Percentiles rank a stretch among this genome's conserved stretches.
Conservation (phyloP, 2,888 invertebrate species). For the Apomyelois bistriatella region DNA sequence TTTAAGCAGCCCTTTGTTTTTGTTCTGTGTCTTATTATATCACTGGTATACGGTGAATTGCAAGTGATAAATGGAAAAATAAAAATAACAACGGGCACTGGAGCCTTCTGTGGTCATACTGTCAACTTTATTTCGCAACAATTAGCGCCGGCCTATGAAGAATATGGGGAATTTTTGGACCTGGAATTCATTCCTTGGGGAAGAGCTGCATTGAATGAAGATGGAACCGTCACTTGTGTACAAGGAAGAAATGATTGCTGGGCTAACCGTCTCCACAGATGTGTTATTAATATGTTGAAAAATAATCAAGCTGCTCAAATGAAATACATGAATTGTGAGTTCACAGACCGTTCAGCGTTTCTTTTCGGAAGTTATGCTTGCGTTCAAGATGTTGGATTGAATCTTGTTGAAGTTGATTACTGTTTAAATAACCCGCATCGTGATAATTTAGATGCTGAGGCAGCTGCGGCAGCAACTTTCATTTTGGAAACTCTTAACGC, state of each 20-base stretch:
- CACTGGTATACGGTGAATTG: background rate
- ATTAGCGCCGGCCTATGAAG: constrained; percentile 42
- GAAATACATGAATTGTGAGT: constrained; percentile 64
- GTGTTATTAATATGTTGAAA: constrained; percentile 47
- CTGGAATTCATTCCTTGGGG: constrained; percentile 71
- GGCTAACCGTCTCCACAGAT: constrained; percentile 66
- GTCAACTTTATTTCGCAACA: constrained; percentile 46
- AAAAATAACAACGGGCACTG: constrained; percentile 52
- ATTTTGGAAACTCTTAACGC: constrained; percentile 44
- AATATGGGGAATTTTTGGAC: constrained; percentile 51
- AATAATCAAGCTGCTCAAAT: constrained; percentile 50
- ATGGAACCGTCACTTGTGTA: constrained; percentile 48
- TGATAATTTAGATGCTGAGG: constrained; percentile 44
- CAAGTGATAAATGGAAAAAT: constrained; percentile 52
- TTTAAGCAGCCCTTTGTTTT: background rate
- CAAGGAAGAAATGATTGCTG: constrained; percentile 55
- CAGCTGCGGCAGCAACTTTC: constrained; percentile 32
- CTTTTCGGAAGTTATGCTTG: constrained; percentile 46
- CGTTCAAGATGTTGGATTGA: constrained; percentile 46
- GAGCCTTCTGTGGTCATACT: constrained; percentile 59
- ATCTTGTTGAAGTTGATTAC: constrained; percentile 44
- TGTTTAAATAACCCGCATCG: constrained; percentile 44
- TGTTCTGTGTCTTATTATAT: background rate
- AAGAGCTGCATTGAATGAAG: constrained; percentile 37
- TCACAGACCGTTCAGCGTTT: constrained; percentile 40